Base-by-base conservation (phyloP, 2,888 invertebrate species). In the Protophormia terraenovae region DNA sequence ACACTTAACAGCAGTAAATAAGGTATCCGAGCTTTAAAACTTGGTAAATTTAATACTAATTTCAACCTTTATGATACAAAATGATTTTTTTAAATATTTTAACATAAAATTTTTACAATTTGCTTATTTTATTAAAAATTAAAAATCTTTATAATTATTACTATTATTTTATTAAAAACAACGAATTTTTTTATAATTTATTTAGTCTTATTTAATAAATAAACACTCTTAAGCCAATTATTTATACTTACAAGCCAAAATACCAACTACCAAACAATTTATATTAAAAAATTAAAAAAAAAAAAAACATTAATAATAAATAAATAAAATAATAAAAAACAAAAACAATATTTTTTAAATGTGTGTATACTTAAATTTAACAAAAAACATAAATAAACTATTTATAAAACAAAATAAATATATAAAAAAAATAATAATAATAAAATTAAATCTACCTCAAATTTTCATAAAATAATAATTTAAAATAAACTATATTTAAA, bases 381-480 rank as follows among this genome's bases (percentile, higher is more conserved):
- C n/a, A 45, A 45, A n/a, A 77, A 66, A 77, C 50, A 14, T 7
- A 27, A 84, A 78, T 73, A 76, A 83, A 82, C 8, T 62, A 81
- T 55, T 67, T 78, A 73, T 19, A 64, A 78, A 75, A 55, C 58
- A 50, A 75, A 41, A 80, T 16, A 72, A 27, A 58, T 41, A 71
- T 60, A 83, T 69, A 76, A 66, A 66, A 73, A 72, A 41, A 64
- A 58, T 75, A 55, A 60, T 75, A 78, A 79, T 53, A 55, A 66
- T 58, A 78, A 80, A 81, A 87, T 84, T 10, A 83, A 87, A 89
- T 90, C 90, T 90, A 90, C 90, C 90, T 90, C 90, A 90, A 89
- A 90, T 90, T 90, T 90, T 89, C 88, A 89, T 89, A 88, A 89
- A 88, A 38, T 41, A 53, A 53, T 32, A 71, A 89, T 87, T 88